Percentiles rank a stretch among this genome's conserved stretches.
These are phyloP conservation scores for Sebastes baramenuke DNA, from an alignment of 2,797 vertebrate genomes.

Conservation along the genomic window DNA sequence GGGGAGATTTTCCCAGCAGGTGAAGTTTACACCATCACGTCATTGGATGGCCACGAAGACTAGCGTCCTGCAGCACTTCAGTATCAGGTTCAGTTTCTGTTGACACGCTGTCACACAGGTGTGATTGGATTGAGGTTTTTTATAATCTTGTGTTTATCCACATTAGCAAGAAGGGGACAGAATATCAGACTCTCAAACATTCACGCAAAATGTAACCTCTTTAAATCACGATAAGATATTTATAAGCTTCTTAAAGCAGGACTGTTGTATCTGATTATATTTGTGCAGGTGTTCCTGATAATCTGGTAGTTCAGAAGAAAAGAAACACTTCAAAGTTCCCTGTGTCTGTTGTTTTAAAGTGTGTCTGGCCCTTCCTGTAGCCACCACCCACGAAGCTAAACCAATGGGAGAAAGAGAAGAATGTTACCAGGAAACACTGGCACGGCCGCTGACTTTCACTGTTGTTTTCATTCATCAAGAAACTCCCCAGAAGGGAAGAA, in stretches of 20 bases:
- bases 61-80: neutral
- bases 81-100: neutral
- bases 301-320: neutral
- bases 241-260: neutral
- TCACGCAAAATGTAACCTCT: neutral
- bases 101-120: neutral
- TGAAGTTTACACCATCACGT: neutral
- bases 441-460: neutral
- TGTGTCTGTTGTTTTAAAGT: neutral
- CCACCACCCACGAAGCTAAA: neutral
- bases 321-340: neutral
- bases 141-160: neutral
- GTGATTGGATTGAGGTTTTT: neutral
- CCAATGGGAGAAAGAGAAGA: neutral
- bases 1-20: neutral
- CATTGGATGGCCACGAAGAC: neutral
- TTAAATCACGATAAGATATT: neutral
- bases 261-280: neutral
- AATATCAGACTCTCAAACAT: neutral
- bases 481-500: neutral
- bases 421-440: neutral
- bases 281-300: neutral
- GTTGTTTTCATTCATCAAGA: neutral
- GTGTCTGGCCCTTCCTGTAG: slow-evolving; percentile 5
- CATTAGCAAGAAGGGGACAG: no score